Evolutionary conservation across 2,797 vertebrate genomes (phyloP), one percentile per base, ranked within the genome.

Genomic region (Muscicapa comitata): DNA sequence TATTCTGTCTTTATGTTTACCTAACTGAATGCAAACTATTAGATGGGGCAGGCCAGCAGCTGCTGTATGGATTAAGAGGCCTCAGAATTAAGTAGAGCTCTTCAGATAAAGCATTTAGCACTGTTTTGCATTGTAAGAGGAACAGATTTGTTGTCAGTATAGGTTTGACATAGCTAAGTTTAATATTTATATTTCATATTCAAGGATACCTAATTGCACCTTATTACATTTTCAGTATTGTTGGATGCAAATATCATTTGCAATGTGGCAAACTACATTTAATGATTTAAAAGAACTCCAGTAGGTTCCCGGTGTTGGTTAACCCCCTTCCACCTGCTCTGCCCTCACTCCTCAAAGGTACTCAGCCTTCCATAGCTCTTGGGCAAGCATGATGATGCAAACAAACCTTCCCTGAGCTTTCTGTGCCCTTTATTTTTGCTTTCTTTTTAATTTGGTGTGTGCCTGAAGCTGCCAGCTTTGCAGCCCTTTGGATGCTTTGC

Each of bases 1-100:
- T 21, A 25, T 88, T 94, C 37, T 63, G 51, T 86, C 78, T 86
- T 87, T 75, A 51, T 93, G 25, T 95, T 96, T 95, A 87, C 86
- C 55, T 70, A 95, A 42, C 59, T 91, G 71, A 95, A 85, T 70
- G 67, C 74, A 70, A 73, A 11, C 70, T 78, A 54, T 70, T 94
- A 62, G 45, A 66, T 6, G 45, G 68, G 16, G 23, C 61, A 84
- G 21, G 55, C 62, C 38, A 70, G 58, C 93, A 92, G 94, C 73
- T 92, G 93, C 54, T 70, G 37, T 55, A 1, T 81, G 83, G 92
- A 43, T 78, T 95, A 90, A 79, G 43, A 79, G 54, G 33, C 15
- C n/a, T 93, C 13, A 86, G 53, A 80, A 74, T 93, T 75, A 90
- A 85, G 51, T 53, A 48, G 47, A 48, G 25, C 68, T 86, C 62